Conservation (phyloP, 2,797 vertebrate genomes). For the Chromobotia macracanthus region DNA sequence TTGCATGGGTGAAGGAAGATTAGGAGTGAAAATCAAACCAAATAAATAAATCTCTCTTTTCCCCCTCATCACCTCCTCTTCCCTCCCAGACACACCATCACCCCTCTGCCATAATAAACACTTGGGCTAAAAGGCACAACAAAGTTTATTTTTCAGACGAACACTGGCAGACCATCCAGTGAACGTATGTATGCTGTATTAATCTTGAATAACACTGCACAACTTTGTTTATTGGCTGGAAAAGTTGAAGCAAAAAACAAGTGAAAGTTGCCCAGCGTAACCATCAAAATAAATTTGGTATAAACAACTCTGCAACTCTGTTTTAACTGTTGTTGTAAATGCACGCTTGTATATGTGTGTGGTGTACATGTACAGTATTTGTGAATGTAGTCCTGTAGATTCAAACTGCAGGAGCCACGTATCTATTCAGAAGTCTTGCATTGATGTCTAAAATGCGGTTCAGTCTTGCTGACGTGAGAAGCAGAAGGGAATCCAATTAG, state of each 20-base stretch:
- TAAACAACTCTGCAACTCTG: conserved; percentile 33
- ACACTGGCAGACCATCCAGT: conserved; percentile 51
- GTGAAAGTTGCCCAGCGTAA: conserved; percentile 35
- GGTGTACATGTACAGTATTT: conserved; percentile 35
- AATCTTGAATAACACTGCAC: conserved; percentile 51
- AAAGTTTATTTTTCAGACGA: conserved; percentile 64
- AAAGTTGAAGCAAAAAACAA: conserved; percentile 20
- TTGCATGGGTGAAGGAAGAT: conserved; percentile 67
- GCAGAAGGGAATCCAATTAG: conserved; percentile 19
- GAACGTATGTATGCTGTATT: conserved; percentile 46
- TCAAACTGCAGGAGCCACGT: not conserved
- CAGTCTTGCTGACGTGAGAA: conserved; percentile 13
- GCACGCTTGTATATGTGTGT: conserved; percentile 29
- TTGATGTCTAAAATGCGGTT: conserved; percentile 5
- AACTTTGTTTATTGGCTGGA: conserved; percentile 51
- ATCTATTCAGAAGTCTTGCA: not conserved
- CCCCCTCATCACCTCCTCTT: conserved; percentile 36
- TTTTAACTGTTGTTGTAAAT: conserved; percentile 22
- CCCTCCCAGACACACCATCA: conserved; percentile 40
- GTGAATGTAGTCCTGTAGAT: conserved; percentile 10
- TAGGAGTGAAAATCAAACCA: conserved; percentile 70
- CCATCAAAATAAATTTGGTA: conserved; percentile 46
- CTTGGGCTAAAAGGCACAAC: conserved; percentile 53
- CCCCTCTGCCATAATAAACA: conserved; percentile 52
- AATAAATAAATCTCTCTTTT: conserved; percentile 61